Conservation (phyloP, 1,140 invertebrate species). For the Drosophila carrolli region DNA sequence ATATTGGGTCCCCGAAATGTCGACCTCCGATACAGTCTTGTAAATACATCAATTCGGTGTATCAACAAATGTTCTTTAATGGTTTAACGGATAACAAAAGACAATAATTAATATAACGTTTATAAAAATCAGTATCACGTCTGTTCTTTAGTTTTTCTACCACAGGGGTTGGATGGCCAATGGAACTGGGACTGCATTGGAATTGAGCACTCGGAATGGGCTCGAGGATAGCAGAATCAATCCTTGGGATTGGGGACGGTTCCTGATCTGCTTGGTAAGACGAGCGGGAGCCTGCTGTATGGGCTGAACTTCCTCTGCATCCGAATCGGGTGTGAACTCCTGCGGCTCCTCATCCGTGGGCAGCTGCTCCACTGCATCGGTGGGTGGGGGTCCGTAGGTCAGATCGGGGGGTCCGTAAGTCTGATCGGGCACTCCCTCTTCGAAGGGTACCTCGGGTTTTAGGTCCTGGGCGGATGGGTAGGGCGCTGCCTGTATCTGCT, state of each 20-base stretch:
- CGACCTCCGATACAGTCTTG: constrained; percentile 26
- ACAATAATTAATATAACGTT: constrained; percentile 76
- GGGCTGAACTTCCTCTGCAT: constrained; percentile 50
- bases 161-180: constrained; percentile 18
- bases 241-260: background rate
- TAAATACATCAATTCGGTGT: constrained; percentile 48
- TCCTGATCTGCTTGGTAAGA: constrained; percentile 12
- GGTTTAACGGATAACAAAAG: constrained; percentile 67
- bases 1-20: constrained; percentile 22
- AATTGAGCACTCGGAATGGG: constrained; percentile 15
- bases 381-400: constrained; percentile 58
- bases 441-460: constrained; percentile 48
- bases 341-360: constrained; percentile 45
- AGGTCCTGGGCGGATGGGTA: constrained; percentile 53
- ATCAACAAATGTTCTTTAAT: constrained; percentile 54
- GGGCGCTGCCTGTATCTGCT: constrained; percentile 21
- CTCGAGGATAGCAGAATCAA: constrained; percentile 13
- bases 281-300: constrained; percentile 14
- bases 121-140: constrained; percentile 38
- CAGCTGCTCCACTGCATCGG: constrained; percentile 46
- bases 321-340: constrained; percentile 45
- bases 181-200: constrained; percentile 6
- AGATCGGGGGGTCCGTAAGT: constrained; percentile 55
- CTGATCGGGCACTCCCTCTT: constrained; percentile 52
- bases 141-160: constrained; percentile 12